Conservation (phyloP, 2,113 vertebrate species). For the Leptosomus discolor region DNA sequence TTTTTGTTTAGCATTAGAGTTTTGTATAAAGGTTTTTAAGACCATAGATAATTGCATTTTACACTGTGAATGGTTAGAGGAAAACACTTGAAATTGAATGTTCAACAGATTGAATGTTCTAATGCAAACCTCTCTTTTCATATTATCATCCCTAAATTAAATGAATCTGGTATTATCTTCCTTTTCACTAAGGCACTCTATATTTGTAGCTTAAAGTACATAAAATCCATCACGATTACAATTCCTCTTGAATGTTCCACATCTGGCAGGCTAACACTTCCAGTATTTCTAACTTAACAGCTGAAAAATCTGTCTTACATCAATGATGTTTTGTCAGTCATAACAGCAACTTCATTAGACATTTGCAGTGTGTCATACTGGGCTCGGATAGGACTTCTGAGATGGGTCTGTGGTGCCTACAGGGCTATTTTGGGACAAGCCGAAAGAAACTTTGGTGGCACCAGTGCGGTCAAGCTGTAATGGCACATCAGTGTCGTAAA, state of each 20-base stretch:
- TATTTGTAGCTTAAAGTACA: constrained; percentile 53
- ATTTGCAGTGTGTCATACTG: background rate
- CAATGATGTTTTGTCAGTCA: constrained; percentile 27
- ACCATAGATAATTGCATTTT: background rate
- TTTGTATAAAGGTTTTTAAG: background rate
- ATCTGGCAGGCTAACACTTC: constrained; percentile 47
- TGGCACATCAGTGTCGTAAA: background rate
- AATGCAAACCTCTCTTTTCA: background rate
- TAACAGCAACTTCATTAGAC: background rate
- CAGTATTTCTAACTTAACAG: constrained; percentile 24
- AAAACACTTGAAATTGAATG: too few species aligned
- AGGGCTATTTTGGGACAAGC: background rate
- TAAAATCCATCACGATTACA: constrained; percentile 37
- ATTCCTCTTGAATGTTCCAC: constrained; percentile 43
- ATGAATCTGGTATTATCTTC: background rate
- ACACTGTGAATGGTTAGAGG: background rate
- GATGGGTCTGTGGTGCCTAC: background rate
- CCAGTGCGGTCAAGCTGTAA: background rate
- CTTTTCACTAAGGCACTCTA: background rate
- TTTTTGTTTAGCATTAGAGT: background rate
- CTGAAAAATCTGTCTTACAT: constrained; percentile 46
- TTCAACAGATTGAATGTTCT: background rate
- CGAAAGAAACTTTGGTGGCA: background rate
- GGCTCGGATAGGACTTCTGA: background rate
- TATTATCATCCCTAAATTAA: background rate